A percentile compares a stretch with the other conserved stretches of the same genome.
Evolutionary conservation across 2,113 vertebrate genomes (phyloP).

Genomic region (Orientallactaga bullata): DNA sequence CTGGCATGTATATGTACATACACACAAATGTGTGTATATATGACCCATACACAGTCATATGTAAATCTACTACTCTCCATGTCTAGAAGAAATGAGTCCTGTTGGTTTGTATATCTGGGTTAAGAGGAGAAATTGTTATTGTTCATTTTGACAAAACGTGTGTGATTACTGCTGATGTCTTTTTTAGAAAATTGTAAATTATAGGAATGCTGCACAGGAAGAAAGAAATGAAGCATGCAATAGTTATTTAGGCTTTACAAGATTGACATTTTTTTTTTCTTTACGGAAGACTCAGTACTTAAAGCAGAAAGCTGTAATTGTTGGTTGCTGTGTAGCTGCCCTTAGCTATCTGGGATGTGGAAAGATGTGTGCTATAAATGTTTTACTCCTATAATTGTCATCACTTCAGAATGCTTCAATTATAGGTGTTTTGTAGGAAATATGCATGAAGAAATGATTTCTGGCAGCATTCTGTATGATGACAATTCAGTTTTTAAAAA

Average conservation of each 20-base stretch:
- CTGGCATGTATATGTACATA: not conserved
- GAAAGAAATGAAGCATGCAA: slow-evolving; percentile 78
- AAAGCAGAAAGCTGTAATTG: slow-evolving; percentile 80
- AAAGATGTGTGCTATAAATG: slow-evolving; percentile 74
- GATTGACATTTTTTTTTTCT: slow-evolving; percentile 76
- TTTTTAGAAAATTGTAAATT: slow-evolving; percentile 82
- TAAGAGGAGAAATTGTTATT: slow-evolving; percentile 74
- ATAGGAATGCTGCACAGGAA: slow-evolving; percentile 67
- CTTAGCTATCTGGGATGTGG: slow-evolving; percentile 73
- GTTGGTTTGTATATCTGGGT: slow-evolving; percentile 63
- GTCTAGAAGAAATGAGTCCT: not conserved
- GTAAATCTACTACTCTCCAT: slow-evolving; percentile 29
- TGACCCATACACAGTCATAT: not conserved
- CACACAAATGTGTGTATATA: not conserved
- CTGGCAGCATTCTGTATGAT: slow-evolving; percentile 30
- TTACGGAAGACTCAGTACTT: slow-evolving; percentile 67
- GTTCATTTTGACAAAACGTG: slow-evolving; percentile 75
- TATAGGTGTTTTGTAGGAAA: slow-evolving; percentile 65
- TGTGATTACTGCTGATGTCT: slow-evolving; percentile 79
- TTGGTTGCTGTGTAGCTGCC: slow-evolving; percentile 71
- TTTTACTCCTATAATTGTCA: slow-evolving; percentile 74
- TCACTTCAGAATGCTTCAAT: slow-evolving; percentile 74
- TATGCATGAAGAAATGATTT: slow-evolving; percentile 55
- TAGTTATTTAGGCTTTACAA: slow-evolving; percentile 78
- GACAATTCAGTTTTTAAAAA: slow-evolving; percentile 56